These are phyloP conservation scores for Myiotriccus ornatus DNA, from an alignment of 2,797 vertebrate genomes.

Conservation along the genomic window DNA sequence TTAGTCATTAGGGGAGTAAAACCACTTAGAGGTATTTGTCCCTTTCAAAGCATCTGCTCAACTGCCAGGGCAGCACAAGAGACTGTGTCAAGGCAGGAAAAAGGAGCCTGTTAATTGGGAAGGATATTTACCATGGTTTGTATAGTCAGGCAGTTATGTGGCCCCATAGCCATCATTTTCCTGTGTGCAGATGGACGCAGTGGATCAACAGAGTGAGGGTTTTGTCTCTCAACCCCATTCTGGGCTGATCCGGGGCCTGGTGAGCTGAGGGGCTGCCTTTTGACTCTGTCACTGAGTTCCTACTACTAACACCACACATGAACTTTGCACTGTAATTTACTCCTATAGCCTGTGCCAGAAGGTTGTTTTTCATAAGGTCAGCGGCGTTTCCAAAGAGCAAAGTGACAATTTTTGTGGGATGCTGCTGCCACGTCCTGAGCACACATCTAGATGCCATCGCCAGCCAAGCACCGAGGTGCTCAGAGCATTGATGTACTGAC, in stretches of 20 bases:
- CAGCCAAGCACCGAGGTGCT: background rate
- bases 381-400: conserved; percentile 14
- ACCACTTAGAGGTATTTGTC: background rate
- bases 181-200: background rate
- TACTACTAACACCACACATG: background rate
- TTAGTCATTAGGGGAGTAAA: background rate
- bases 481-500: background rate
- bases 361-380: background rate
- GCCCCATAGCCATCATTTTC: background rate
- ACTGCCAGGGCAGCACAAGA: background rate
- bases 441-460: accelerated
- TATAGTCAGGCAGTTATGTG: background rate
- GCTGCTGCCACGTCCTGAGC: background rate
- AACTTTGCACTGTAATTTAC: background rate
- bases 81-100: background rate
- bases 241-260: background rate
- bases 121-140: background rate
- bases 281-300: background rate
- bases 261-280: background rate
- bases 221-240: accelerated
- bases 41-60: accelerated
- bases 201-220: background rate
- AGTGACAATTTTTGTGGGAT: background rate
- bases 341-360: background rate
- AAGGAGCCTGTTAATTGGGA: background rate